Conservation (phyloP, 2,113 vertebrate genomes). For the Pelecanus crispus region DNA sequence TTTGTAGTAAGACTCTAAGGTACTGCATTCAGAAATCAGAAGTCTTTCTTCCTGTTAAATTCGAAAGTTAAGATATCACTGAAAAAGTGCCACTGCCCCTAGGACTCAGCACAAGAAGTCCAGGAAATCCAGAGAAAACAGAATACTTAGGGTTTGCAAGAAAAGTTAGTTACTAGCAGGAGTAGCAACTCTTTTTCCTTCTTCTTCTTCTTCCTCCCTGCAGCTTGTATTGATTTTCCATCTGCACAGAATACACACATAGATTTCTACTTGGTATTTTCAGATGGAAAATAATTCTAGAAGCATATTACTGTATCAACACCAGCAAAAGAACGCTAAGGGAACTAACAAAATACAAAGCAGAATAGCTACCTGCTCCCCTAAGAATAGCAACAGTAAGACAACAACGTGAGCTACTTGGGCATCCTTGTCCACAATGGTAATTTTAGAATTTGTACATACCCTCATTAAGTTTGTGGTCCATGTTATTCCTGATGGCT, state of each 20-base stretch:
- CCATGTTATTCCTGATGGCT: not conserved
- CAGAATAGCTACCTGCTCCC: not conserved
- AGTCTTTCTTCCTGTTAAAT: not conserved
- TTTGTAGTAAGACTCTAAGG: not conserved
- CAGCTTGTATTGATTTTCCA: not conserved
- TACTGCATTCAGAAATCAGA: not conserved
- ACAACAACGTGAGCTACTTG: not conserved
- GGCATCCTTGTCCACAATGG: not conserved
- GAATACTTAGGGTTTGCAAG: not conserved
- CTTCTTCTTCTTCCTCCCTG: not conserved
- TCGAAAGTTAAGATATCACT: not conserved
- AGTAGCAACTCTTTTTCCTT: not conserved
- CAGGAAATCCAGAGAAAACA: not conserved
- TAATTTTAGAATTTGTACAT: not conserved
- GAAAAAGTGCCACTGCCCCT: not conserved
- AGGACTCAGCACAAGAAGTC: not conserved
- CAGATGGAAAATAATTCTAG: not conserved
- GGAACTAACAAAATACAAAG: not conserved
- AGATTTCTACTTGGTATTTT: not conserved
- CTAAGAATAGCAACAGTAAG: not conserved
- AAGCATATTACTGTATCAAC: not conserved
- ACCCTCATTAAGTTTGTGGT: not conserved
- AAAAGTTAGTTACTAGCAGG: not conserved
- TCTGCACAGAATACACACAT: not conserved
- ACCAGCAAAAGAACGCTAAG: not conserved